Conservation (phyloP, 2,113 vertebrate genomes). For the Oplegnathus fasciatus region DNA sequence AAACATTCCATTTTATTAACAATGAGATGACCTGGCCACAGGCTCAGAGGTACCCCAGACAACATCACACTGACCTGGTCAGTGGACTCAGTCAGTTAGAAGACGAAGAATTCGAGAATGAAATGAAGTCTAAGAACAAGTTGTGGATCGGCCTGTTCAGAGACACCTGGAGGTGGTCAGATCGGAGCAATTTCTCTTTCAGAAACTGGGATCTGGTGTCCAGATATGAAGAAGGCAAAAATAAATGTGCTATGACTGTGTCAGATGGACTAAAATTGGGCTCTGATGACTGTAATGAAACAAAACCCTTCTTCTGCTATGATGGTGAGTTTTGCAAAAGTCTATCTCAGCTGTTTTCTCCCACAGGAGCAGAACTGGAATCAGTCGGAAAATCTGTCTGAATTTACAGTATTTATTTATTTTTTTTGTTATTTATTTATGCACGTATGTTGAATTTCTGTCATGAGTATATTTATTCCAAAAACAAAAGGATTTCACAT, state of each 20-base stretch:
- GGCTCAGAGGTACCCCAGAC: constrained; percentile 33
- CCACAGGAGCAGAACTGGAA: background rate
- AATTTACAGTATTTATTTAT: background rate
- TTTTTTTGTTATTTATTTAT: background rate
- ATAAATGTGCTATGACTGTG: background rate
- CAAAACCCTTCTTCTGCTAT: constrained; percentile 39
- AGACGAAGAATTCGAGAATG: background rate
- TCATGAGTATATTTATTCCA: too few relatives aligned
- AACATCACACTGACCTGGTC: constrained; percentile 35
- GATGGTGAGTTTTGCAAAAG: constrained; percentile 16
- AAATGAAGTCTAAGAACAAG: fast-evolving
- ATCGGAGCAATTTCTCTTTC: background rate
- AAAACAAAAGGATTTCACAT: too few relatives aligned
- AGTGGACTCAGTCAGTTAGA: constrained; percentile 16
- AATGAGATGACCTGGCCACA: fast-evolving
- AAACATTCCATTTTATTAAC: fast-evolving
- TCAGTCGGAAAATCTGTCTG: background rate
- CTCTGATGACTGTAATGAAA: fast-evolving
- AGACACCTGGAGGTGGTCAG: constrained; percentile 6
- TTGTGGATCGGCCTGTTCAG: constrained; percentile 33
- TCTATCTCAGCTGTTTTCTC: background rate
- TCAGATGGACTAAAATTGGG: fast-evolving
- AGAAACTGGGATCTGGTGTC: background rate
- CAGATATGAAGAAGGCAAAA: fast-evolving
- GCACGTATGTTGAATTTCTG: too few relatives aligned